Percentiles rank a stretch among this genome's conserved stretches.
Conservation (phyloP, 2,113 vertebrate species). For the Malurus elegans region DNA sequence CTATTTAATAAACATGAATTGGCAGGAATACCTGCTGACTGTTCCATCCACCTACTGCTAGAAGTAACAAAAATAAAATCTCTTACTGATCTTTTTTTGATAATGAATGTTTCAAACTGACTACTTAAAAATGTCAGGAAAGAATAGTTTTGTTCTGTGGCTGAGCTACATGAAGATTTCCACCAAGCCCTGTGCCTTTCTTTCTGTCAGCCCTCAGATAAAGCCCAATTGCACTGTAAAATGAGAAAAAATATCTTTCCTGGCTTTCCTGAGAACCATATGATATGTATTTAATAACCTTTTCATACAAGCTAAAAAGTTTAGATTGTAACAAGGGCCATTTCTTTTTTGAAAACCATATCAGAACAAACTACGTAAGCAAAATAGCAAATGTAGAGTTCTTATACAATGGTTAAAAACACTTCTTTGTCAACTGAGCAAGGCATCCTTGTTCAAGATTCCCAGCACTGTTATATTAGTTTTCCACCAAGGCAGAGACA, state of each 20-base stretch:
- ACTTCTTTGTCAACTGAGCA: not conserved
- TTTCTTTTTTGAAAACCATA: not conserved
- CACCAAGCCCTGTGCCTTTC: not conserved
- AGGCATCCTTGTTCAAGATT: fast-evolving
- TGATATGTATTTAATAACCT: not conserved
- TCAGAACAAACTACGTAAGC: not conserved
- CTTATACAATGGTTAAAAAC: not conserved
- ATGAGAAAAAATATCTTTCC: not conserved
- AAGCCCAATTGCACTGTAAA: not conserved
- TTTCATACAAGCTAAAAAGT: not conserved
- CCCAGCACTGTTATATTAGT: not conserved
- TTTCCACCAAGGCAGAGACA: not conserved
- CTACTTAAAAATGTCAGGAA: not conserved
- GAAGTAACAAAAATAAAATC: not conserved
- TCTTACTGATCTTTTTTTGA: not conserved
- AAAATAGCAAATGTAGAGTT: not conserved
- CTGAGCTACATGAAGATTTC: not conserved
- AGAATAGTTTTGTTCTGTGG: not conserved
- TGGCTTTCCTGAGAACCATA: not conserved
- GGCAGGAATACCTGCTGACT: not conserved
- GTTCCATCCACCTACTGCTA: not conserved
- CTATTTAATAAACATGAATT: not conserved
- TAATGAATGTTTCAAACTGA: not conserved
- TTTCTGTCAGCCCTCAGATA: not conserved
- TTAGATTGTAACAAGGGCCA: not conserved